Conservation (phyloP, 2,797 vertebrate genomes). For the Chloroceryle amazona region DNA sequence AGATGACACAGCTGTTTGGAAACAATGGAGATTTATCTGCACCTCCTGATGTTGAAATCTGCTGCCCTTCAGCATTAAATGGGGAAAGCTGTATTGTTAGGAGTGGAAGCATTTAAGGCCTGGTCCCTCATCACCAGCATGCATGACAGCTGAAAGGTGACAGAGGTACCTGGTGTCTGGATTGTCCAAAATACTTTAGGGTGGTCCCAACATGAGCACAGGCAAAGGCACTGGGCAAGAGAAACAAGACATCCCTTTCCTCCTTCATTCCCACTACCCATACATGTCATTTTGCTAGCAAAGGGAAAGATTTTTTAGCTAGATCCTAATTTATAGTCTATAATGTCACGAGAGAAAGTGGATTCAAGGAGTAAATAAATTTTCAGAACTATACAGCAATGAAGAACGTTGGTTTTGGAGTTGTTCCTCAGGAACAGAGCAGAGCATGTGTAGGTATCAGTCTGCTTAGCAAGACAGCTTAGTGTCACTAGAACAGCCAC, state of each 20-base stretch:
- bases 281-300: neutral
- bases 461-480: neutral
- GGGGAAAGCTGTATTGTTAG: neutral
- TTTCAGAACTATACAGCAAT: neutral
- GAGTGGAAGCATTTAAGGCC: neutral
- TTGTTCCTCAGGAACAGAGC: neutral
- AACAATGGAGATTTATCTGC: neutral
- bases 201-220: fast-evolving
- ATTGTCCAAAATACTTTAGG: neutral
- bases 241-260: neutral
- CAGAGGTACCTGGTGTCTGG: neutral
- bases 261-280: neutral
- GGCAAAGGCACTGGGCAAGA: neutral
- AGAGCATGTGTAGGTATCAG: neutral
- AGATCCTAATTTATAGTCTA: neutral
- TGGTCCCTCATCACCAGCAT: neutral
- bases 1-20: fast-evolving
- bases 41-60: fast-evolving
- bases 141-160: fast-evolving
- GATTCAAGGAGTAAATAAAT: neutral
- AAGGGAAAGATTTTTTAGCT: neutral
- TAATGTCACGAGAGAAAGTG: neutral
- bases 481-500: neutral
- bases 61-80: neutral
- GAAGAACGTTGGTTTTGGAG: fast-evolving